A percentile compares a stretch with the other conserved stretches of the same genome.
Evolutionary conservation across 2,888 invertebrate genomes (phyloP).

Genomic region (Camptogramma bilineatum): DNA sequence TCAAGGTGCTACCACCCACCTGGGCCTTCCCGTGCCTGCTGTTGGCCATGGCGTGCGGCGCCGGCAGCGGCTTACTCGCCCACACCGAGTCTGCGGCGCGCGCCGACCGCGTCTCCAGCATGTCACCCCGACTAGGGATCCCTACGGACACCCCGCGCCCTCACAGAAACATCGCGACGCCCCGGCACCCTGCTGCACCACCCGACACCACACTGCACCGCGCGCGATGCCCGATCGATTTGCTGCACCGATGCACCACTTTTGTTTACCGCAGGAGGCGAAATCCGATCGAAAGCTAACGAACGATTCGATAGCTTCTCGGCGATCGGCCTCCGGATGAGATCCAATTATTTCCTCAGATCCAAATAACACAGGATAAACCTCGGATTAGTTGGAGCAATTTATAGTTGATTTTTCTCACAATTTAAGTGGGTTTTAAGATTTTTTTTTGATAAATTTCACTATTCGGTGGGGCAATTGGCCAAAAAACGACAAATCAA

Average conservation of each 20-base stretch:
- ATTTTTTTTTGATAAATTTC: constrained; percentile 67
- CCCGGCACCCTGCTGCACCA: constrained; percentile 23
- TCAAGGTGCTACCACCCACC: constrained; percentile 55
- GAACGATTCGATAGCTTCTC: constrained; percentile 61
- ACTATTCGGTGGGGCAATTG: constrained; percentile 75
- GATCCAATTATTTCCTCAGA: constrained; percentile 19
- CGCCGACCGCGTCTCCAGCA: constrained; percentile 90
- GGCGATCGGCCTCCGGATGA: constrained; percentile 41
- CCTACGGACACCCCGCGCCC: constrained; percentile 58
- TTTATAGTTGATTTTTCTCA: constrained; percentile 55
- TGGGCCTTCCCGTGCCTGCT: constrained; percentile 90
- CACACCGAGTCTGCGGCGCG: constrained; percentile 90
- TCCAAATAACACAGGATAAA: constrained; percentile 4
- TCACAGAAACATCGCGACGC: constrained; percentile 57
- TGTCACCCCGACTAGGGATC: constrained; percentile 80
- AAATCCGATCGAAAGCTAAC: constrained; percentile 72
- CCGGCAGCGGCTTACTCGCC: constrained; percentile 87
- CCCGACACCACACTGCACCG: constrained; percentile 59
- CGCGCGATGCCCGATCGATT: constrained; percentile 52
- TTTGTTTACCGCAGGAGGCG: constrained; percentile 72
- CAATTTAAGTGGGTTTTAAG: constrained; percentile 58
- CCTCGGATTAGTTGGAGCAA: constrained; percentile 18
- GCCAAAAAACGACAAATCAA: constrained; percentile 71
- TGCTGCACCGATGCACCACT: constrained; percentile 56
- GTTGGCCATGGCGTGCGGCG: constrained; percentile 85